Conservation (phyloP, 1,140 invertebrate species). For the Zaprionus gabonicus region DNA sequence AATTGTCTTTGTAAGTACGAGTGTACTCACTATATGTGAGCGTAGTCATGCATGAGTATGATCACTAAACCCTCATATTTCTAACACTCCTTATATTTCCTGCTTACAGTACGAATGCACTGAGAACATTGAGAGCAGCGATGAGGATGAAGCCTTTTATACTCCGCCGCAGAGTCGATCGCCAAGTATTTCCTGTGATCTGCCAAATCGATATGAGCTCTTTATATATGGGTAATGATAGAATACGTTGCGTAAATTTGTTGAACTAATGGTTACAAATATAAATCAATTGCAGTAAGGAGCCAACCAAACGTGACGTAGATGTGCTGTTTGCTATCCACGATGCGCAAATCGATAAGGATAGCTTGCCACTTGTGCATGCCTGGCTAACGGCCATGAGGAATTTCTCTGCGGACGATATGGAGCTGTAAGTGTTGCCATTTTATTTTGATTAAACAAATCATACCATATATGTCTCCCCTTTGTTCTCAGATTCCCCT, state of each 20-base stretch:
- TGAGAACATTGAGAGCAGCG: slow-evolving; percentile 63
- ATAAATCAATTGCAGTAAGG: slow-evolving; percentile 85
- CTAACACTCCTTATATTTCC: not conserved
- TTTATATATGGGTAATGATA: slow-evolving; percentile 70
- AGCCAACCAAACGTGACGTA: slow-evolving; percentile 89
- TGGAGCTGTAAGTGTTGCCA: slow-evolving; percentile 85
- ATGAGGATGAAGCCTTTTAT: slow-evolving; percentile 45
- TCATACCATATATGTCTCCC: not conserved
- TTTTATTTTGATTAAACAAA: not conserved
- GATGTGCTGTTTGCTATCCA: slow-evolving; percentile 89
- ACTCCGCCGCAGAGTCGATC: slow-evolving; percentile 86
- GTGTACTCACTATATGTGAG: no score
- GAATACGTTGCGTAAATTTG: not conserved
- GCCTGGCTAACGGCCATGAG: slow-evolving; percentile 88
- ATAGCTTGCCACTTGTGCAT: slow-evolving; percentile 88
- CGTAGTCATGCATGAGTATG: no score
- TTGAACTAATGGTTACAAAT: not conserved
- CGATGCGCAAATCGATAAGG: slow-evolving; percentile 85
- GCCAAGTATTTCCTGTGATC: slow-evolving; percentile 37
- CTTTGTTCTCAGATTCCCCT: slow-evolving; percentile 45
- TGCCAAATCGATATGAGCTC: slow-evolving; percentile 54
- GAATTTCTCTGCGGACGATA: slow-evolving; percentile 85
- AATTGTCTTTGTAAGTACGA: slow-evolving; percentile 51
- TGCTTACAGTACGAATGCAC: slow-evolving; percentile 27
- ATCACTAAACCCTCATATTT: not conserved